Percentiles rank a stretch among this genome's conserved stretches.
phyloP scores from a whole-genome alignment of 1,140 invertebrate species.

The Meloidogyne floridensis region DNA sequence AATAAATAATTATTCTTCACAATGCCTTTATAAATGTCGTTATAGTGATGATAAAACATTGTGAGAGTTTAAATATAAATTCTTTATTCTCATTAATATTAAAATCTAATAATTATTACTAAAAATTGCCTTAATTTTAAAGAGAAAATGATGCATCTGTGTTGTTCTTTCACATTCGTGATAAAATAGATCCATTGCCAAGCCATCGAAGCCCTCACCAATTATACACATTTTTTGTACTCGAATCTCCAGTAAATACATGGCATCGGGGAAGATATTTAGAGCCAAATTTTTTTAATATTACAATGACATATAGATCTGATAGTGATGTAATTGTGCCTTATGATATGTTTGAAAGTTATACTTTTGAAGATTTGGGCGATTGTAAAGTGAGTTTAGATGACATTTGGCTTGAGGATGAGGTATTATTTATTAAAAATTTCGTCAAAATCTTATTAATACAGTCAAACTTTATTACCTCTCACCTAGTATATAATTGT shows the following conservation, averaged over 20 bases:
- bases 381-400: not conserved
- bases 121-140: too few relatives aligned
- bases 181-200: not conserved
- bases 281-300: slow-evolving; percentile 14
- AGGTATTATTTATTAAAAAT: not conserved
- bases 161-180: slow-evolving; percentile 11
- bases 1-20: not conserved
- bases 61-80: not conserved
- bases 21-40: not conserved
- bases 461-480: too few relatives aligned
- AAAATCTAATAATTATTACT: too few relatives aligned
- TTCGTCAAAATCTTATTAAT: too few relatives aligned
- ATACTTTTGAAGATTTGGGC: not conserved
- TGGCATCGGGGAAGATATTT: not conserved
- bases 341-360: slow-evolving; percentile 26
- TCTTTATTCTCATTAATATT: too few relatives aligned
- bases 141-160: not conserved
- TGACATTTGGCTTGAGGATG: slow-evolving; percentile 32
- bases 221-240: slow-evolving; percentile 13
- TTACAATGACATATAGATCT: slow-evolving; percentile 37
- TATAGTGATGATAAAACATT: not conserved
- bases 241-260: slow-evolving; percentile 9
- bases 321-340: slow-evolving; percentile 32
- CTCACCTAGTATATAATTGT: too few relatives aligned
- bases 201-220: not conserved